Evolutionary conservation across 2,797 vertebrate genomes (phyloP), one percentile per base, ranked within the genome.

Genomic region (Hydrolagus colliei): DNA sequence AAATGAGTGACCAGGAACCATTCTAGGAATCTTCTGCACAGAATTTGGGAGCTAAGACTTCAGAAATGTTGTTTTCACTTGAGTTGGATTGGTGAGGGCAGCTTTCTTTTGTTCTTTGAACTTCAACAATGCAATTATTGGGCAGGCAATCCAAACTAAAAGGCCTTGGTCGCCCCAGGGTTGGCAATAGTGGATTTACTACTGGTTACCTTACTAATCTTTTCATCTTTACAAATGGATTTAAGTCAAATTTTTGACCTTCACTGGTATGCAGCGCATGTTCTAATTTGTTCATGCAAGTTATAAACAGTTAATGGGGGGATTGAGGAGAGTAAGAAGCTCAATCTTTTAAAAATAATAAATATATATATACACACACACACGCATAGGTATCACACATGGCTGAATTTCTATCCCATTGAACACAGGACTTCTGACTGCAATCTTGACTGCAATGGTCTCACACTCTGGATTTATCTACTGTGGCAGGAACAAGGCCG

Each of bases 391-490:
- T 52, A 52, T 52, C 41, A 52, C 41, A 52, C 41, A 52, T 52
- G 41, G 41, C 41, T 52, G 41, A 52, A 52, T 52, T 52, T 52
- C 41, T 52, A 52, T 52, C 41, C 6, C 41, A 52, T 52, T 52
- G 41, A 52, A 52, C 41, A 52, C 41, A 1, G 41, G 41, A 52
- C 41, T 3, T 52, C 41, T 3, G 63, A 4, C 18, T 68, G 27
- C 52, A 84, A 84, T 84, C 67, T 27, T 80, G 20, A 68, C 20
- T 71, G 32, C 20, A n/a, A 35, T 9, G 11, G 16, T 84, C 65
- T 52, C 79, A 68, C 63, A 68, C 35, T 20, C 65, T 35, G 65
- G 32, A 84, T 84, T 84, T 84, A 84, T 67, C 79, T 84, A 18
- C 65, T 84, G 79, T 71, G 6, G 41, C 27, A 67, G 16, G 79